Evolutionary conservation across 1,140 invertebrate species (phyloP), one percentile per base, ranked within the genome.

Genomic region (Dreissena rostriformis): DNA sequence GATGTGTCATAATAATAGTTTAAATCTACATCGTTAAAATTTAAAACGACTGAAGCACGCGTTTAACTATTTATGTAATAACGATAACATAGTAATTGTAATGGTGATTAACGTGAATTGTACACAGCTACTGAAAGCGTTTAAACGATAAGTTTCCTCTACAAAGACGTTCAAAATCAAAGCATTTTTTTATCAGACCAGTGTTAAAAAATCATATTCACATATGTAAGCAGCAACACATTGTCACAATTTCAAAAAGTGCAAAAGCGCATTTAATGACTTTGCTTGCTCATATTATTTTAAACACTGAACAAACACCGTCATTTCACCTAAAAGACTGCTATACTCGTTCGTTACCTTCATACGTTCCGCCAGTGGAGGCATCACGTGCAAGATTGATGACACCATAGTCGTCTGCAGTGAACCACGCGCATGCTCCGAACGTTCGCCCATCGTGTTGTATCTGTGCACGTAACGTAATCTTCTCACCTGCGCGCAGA

Each of bases 401-500:
- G 6, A 15, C 52, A 1, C 81, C 81, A 67, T 70, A 53, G 17
- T 76, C 73, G 29, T 75, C 24, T 11, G 81, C 81, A 14, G 66
- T 28, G 67, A 75, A 83, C n/a, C 73, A 75, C 15, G 57, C 72
- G 53, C 81, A 74, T 57, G 70, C 65, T n/a, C 49, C 81, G 68
- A 63, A 83, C 49, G 61, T 51, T n/a, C 57, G 22, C 39, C 73
- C 81, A 57, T 55, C 67, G 24, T 75, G 71, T 1, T 12, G 66
- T 14, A 76, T 51, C 65, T 76, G 51, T 55, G 81, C 81, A 51
- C 67, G 39, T 14, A 83, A 63, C 19, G 81, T 83, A 11, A 83
- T 63, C 19, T 0, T 61, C 29, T 83, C 61, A n/a, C 55, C 51
- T 29, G 17, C 49, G 5, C 22, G 5, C 51, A 83, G 65, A 26